Conservation (phyloP, 1,140 invertebrate genomes). For the Sitobion miscanthi region DNA sequence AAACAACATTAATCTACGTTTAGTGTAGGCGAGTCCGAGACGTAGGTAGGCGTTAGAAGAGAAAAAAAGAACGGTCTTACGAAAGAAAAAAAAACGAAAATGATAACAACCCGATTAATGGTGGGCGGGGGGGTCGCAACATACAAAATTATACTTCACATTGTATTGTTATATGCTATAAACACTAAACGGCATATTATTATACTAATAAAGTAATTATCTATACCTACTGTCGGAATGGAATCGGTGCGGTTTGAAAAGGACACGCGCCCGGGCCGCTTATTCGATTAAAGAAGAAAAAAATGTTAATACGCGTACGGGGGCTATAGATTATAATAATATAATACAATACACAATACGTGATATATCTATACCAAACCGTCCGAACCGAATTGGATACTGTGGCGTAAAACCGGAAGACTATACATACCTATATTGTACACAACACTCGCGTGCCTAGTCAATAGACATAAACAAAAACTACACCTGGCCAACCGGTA, state of each 20-base stretch:
- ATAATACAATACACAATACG: not conserved
- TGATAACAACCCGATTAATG: not conserved
- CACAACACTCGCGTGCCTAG: not conserved
- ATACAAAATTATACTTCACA: not conserved
- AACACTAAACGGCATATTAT: slow-evolving; percentile 1
- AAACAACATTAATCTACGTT: not conserved
- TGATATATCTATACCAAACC: not conserved
- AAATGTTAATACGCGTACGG: not conserved
- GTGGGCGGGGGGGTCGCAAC: not conserved
- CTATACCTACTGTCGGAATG: not conserved
- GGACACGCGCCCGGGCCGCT: not conserved
- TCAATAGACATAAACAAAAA: not conserved
- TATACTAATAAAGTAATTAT: slow-evolving; percentile 20
- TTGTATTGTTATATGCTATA: not conserved
- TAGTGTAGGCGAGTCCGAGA: not conserved
- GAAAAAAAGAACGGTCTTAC: too few relatives aligned
- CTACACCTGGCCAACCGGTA: slow-evolving; percentile 2
- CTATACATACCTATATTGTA: not conserved
- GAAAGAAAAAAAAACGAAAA: not conserved
- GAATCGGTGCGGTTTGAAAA: not conserved
- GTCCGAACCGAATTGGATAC: not conserved
- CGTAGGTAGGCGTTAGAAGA: not conserved
- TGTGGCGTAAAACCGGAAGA: slow-evolving; percentile 13
- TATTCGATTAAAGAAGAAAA: not conserved
- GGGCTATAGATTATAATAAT: not conserved